Evolutionary conservation across 2,888 invertebrate genomes (phyloP).

Genomic region (Diarsia dahlii): DNA sequence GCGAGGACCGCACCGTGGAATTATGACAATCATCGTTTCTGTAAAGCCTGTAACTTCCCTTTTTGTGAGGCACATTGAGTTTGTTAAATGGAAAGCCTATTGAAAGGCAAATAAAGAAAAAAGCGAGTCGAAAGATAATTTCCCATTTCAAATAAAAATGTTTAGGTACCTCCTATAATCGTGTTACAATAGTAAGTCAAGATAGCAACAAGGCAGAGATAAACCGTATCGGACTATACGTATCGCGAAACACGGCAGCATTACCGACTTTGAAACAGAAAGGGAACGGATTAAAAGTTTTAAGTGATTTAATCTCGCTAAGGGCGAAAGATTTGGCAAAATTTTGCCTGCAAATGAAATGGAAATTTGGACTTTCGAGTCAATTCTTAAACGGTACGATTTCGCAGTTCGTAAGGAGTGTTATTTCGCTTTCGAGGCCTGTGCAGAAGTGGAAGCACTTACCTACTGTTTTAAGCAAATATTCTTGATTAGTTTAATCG

Average conservation of each 20-base stretch:
- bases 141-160: not conserved
- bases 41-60: not conserved
- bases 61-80: not conserved
- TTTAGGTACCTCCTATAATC: constrained; percentile 11
- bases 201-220: constrained; percentile 41
- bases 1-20: not conserved
- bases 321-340: constrained; percentile 55
- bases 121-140: not conserved
- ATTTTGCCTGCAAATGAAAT: constrained; percentile 63
- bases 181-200: constrained; percentile 33
- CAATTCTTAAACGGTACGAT: constrained; percentile 45
- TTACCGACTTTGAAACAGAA: constrained; percentile 53
- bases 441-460: constrained; percentile 13
- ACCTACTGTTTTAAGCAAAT: constrained; percentile 20
- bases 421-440: constrained; percentile 12
- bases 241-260: constrained; percentile 50
- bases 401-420: constrained; percentile 34
- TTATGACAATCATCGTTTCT: not conserved
- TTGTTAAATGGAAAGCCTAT: not conserved
- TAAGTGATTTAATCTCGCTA: constrained; percentile 65
- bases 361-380: constrained; percentile 55
- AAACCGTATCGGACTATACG: constrained; percentile 46
- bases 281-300: constrained; percentile 66
- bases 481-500: constrained; percentile 34
- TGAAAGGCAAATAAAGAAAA: not conserved